A percentile compares a stretch with the other conserved stretches of the same genome.
Conservation (phyloP, 92 coral and sea anemone species). For the Porites cylindrica region DNA sequence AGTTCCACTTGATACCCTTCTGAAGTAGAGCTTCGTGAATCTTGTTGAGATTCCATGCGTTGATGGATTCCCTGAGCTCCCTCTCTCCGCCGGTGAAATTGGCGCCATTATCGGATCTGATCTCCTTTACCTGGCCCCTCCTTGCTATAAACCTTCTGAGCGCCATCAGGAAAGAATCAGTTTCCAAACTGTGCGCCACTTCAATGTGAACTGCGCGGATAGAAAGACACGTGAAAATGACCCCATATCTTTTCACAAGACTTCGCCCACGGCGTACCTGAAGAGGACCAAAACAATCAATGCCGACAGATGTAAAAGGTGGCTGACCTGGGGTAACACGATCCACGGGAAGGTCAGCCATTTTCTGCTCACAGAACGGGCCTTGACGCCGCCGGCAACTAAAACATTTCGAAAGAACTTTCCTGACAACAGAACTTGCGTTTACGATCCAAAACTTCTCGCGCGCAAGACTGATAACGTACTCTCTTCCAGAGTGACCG, state of each 20-base stretch:
- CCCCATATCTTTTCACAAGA: slow-evolving; percentile 45
- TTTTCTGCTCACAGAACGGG: slow-evolving; percentile 44
- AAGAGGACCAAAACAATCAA: slow-evolving; percentile 44
- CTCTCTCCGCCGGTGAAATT: slow-evolving; percentile 35
- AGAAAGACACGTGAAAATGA: slow-evolving; percentile 10
- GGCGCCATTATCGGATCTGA: slow-evolving; percentile 18
- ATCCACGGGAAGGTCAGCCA: slow-evolving; percentile 47
- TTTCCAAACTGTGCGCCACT: slow-evolving; percentile 15
- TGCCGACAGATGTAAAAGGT: slow-evolving; percentile 31
- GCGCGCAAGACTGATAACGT: slow-evolving; percentile 38
- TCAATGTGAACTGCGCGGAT: neutral
- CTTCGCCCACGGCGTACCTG: neutral
- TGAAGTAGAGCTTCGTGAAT: neutral
- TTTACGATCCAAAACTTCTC: slow-evolving; percentile 38
- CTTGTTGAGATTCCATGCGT: slow-evolving; percentile 17
- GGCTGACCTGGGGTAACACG: neutral
- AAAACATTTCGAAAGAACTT: slow-evolving; percentile 22
- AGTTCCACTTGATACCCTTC: slow-evolving; percentile 1
- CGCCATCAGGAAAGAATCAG: slow-evolving; percentile 28
- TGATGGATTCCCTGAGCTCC: slow-evolving; percentile 23
- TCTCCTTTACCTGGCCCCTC: slow-evolving; percentile 3
- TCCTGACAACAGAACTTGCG: slow-evolving; percentile 4
- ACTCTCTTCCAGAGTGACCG: slow-evolving; percentile 49
- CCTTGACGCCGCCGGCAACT: slow-evolving; percentile 29
- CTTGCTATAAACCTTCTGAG: slow-evolving; percentile 33